phyloP scores from a whole-genome alignment of 2,888 invertebrate species.

The Scotopteryx bipunctaria region DNA sequence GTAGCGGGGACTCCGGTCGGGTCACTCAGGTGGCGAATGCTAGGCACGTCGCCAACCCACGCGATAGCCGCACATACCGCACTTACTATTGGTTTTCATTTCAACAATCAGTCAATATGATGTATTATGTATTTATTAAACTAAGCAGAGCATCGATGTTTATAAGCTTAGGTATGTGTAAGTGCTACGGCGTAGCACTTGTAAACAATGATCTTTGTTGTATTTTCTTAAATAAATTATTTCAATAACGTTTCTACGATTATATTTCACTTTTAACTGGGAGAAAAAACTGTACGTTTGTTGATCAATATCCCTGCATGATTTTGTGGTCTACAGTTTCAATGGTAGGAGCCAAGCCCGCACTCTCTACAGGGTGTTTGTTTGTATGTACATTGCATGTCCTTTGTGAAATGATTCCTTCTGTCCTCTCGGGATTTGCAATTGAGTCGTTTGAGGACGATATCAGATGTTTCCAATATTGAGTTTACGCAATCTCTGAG shows the following conservation, averaged over 20 bases:
- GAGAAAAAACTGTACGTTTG: too few species aligned
- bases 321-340: background rate
- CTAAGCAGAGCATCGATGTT: too few species aligned
- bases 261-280: too few species aligned
- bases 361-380: constrained; percentile 28
- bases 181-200: constrained; percentile 2
- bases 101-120: background rate
- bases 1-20: constrained; percentile 38
- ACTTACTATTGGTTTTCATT: background rate
- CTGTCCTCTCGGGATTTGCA: constrained; percentile 42
- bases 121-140: too few species aligned
- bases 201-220: too few species aligned
- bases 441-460: constrained; percentile 44
- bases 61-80: background rate
- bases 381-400: constrained; percentile 43
- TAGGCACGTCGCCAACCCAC: constrained; percentile 41
- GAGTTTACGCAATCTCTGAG: constrained; percentile 32
- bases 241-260: background rate
- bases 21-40: constrained; percentile 46
- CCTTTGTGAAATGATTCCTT: constrained; percentile 48
- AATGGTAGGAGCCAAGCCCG: constrained; percentile 32
- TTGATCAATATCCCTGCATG: too few species aligned
- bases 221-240: background rate
- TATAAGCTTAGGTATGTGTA: too few species aligned
- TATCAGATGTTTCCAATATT: constrained; percentile 33